Evolutionary conservation across 2,888 invertebrate species (phyloP).

Genomic region (Parapristionchus giblindavisi): DNA sequence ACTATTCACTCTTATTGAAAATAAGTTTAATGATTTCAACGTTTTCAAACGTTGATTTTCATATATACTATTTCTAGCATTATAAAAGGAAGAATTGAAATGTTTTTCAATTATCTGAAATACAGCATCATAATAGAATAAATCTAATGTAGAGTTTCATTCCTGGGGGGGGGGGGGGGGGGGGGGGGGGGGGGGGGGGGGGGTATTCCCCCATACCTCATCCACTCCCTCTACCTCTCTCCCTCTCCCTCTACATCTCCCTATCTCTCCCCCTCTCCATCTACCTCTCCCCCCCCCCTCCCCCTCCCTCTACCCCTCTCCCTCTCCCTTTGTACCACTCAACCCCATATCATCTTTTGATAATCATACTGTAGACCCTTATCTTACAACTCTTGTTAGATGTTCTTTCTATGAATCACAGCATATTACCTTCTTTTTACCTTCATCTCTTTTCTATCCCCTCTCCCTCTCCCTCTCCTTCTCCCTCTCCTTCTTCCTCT

Average conservation of each 20-base stretch:
- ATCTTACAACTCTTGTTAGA: neutral
- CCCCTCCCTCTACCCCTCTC: constrained; percentile 3
- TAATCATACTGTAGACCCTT: constrained; percentile 10
- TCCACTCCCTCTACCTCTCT: constrained; percentile 32
- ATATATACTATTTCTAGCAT: too few species aligned
- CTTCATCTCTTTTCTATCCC: neutral
- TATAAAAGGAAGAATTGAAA: too few species aligned
- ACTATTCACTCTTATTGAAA: too few species aligned
- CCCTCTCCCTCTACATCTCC: constrained; percentile 21
- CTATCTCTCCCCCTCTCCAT: constrained; percentile 27
- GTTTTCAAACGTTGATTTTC: too few species aligned
- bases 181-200: too few species aligned
- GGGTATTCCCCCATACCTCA: too few species aligned
- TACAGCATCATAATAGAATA: too few species aligned
- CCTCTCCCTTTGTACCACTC: neutral
- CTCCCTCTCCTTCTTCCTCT: constrained; percentile 10
- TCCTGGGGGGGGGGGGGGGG: too few species aligned
- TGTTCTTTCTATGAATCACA: neutral
- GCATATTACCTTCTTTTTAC: neutral
- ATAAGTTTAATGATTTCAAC: too few species aligned
- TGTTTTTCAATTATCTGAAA: too few species aligned
- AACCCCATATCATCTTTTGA: neutral
- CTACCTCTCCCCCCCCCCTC: constrained; percentile 3
- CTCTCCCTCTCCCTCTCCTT: constrained; percentile 1
- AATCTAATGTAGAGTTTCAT: too few species aligned